Conservation (phyloP, 2,888 invertebrate genomes). For the Doris montereyensis region DNA sequence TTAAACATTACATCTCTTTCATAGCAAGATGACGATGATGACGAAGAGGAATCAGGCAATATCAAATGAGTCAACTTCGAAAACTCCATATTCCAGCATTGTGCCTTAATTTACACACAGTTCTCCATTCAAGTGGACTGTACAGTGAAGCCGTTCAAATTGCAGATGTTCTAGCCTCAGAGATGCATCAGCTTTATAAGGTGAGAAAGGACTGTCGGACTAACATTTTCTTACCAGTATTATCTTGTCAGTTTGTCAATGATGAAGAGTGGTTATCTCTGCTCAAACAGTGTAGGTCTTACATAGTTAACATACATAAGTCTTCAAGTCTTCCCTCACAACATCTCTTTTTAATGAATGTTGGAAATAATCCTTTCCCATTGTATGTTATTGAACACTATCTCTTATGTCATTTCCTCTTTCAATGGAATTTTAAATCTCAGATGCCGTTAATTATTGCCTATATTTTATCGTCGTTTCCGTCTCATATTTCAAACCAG, state of each 20-base stretch:
- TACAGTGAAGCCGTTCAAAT: constrained; percentile 85
- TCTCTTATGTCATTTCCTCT: too few species aligned
- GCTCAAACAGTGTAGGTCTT: neutral
- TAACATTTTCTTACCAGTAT: neutral
- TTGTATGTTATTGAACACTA: neutral
- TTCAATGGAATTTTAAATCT: too few species aligned
- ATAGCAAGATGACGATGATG: too few species aligned
- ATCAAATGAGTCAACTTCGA: constrained; percentile 84
- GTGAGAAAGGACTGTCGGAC: constrained; percentile 72
- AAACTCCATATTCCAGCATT: constrained; percentile 89
- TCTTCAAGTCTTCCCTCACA: too few species aligned
- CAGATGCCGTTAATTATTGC: too few species aligned
- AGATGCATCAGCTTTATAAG: constrained; percentile 85
- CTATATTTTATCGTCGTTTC: too few species aligned
- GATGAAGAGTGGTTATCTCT: neutral
- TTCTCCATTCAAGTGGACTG: constrained; percentile 84
- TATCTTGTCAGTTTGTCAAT: neutral
- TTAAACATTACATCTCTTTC: too few species aligned
- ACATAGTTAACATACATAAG: too few species aligned
- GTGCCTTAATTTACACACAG: constrained; percentile 83
- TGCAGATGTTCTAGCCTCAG: constrained; percentile 85
- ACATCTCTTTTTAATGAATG: too few species aligned
- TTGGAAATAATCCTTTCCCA: too few species aligned
- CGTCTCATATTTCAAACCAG: too few species aligned
- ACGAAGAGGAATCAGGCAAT: too few species aligned